Base-by-base conservation (phyloP, 2,113 vertebrate genomes). In the Etia nguti region DNA sequence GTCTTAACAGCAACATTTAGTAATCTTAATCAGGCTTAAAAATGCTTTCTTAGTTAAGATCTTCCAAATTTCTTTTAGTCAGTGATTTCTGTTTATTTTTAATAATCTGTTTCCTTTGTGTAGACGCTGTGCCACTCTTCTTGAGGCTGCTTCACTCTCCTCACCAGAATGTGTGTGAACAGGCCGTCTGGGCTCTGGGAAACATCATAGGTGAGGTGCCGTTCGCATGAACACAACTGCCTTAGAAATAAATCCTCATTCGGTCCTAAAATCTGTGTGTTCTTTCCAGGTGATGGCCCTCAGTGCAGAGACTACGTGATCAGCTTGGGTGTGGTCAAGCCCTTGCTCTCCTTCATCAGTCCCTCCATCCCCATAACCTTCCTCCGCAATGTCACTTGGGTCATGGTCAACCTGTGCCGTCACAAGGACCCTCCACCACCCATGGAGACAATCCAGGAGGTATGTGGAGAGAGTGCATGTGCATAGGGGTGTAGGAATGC, bases 321-420 rank as follows among this genome's bases (percentile, higher is more conserved):
- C 95, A 98, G 97, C 77, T 96, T 99, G 81, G 98, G 99, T 11
- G 99, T 99, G 87, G 99, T 99, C 90, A 99, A 99, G 85, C 99
- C 99, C 1, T 95, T 99, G 93, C 97, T 99, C 88, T 98, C 98
- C 83, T 99, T 99, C 96, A 99, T 99, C 97, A 99, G 98, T 94
- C 99, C 98, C 89, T 99, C 98, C 95, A 99, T 99, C 94, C 99
- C 99, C 90, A 99, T 99, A 96, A 99, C 98, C 91, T 99, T 99
- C 95, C 97, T 99, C 91, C 97, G 99, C 96, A 99, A 99, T 52
- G 99, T 99, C 95, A 99, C 99, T 52, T 99, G 99, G 99, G 99
- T 99, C 91, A 99, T 99, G 98, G 98, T 99, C 84, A 99, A 99
- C 92, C 95, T 99, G 93, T 99, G 99, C 93, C 98, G 99, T 90